Evolutionary conservation across 1,140 invertebrate genomes (phyloP).

Genomic region (Drosophila parabipectinata): DNA sequence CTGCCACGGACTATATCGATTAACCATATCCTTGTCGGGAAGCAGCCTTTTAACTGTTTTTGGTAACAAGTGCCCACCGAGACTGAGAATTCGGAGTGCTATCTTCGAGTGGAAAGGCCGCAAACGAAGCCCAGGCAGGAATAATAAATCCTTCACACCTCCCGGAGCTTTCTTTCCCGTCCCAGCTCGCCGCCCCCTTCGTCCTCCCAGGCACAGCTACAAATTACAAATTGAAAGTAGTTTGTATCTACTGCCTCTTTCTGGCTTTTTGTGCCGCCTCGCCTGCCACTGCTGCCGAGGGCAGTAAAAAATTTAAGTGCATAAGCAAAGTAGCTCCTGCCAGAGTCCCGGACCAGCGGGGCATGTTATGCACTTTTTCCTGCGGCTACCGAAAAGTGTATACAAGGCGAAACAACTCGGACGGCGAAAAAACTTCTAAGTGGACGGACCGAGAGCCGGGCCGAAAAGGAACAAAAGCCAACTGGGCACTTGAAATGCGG

Average conservation of each 20-base stretch:
- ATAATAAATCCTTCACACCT: conserved; percentile 63
- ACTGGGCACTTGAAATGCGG: conserved; percentile 67
- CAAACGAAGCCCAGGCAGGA: conserved; percentile 16
- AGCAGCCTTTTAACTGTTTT: conserved; percentile 20
- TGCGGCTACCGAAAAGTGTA: conserved; percentile 76
- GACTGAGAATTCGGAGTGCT: conserved; percentile 49
- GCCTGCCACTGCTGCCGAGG: conserved; percentile 21
- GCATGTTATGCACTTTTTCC: conserved; percentile 77
- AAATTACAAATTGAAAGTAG: conserved; percentile 83
- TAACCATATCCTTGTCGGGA: neutral
- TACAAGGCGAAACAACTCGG: conserved; percentile 19
- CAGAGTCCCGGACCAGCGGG: conserved; percentile 7
- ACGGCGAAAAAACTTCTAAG: conserved; percentile 63
- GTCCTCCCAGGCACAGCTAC: conserved; percentile 51
- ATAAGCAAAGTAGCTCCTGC: conserved; percentile 76
- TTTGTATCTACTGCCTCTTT: conserved; percentile 67
- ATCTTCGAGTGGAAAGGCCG: conserved; percentile 35
- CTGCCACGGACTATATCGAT: conserved; percentile 31
- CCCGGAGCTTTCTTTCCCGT: conserved; percentile 11
- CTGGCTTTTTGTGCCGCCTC: conserved; percentile 11
- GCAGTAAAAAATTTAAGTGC: conserved; percentile 76
- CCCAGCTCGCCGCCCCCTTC: neutral
- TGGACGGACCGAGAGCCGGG: conserved; percentile 47
- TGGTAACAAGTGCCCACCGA: conserved; percentile 34
- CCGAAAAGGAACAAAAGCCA: conserved; percentile 56